Conservation (phyloP, 2,113 vertebrate species). For the Grammatotria lemairii region DNA sequence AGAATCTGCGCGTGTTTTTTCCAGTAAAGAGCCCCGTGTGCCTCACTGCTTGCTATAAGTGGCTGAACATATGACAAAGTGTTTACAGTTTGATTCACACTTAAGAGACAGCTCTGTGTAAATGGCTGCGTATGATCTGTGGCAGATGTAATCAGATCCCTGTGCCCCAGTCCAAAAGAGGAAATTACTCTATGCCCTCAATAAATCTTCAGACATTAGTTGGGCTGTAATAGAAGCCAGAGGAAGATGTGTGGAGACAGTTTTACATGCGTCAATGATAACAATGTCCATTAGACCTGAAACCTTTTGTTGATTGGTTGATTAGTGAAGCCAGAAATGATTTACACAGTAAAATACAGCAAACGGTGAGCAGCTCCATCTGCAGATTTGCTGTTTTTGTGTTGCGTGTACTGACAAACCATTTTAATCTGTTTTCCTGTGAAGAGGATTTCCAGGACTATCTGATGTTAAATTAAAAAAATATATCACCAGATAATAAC, state of each 20-base stretch:
- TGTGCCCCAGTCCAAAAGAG: background rate
- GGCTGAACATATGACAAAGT: background rate
- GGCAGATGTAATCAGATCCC: background rate
- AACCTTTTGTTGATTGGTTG: background rate
- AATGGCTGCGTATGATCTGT: background rate
- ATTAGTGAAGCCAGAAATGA: background rate
- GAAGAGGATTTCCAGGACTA: background rate
- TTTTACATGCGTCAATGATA: background rate
- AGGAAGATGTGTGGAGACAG: background rate
- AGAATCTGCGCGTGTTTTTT: background rate
- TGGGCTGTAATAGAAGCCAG: background rate
- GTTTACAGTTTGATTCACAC: background rate
- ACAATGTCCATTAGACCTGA: background rate
- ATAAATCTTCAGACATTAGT: background rate
- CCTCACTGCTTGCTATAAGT: background rate
- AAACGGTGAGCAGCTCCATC: background rate
- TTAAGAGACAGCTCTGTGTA: background rate
- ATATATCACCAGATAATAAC: background rate
- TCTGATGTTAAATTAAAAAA: background rate
- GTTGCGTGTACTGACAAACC: background rate
- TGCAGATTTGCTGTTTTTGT: background rate
- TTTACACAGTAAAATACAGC: background rate
- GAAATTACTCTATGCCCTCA: background rate
- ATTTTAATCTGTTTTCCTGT: background rate
- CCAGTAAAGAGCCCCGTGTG: background rate